Conservation (phyloP, 2,888 invertebrate genomes). For the Hypomecis punctinalis region DNA sequence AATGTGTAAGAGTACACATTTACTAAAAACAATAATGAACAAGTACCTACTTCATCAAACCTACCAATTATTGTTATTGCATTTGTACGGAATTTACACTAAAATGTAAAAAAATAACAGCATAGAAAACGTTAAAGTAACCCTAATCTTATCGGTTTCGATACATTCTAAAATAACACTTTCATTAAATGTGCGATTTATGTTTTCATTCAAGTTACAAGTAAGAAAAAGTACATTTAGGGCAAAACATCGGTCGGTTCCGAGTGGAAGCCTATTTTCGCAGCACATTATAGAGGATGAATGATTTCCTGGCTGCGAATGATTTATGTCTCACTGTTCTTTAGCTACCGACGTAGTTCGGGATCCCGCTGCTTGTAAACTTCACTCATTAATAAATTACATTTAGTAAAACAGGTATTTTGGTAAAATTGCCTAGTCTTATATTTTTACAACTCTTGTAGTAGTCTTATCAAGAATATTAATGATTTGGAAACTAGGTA, state of each 20-base stretch:
- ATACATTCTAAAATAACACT: background rate
- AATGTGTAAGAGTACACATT: background rate
- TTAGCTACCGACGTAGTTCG: conserved; percentile 44
- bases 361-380: conserved; percentile 11
- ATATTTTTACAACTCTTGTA: too few species aligned
- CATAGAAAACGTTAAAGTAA: too few species aligned
- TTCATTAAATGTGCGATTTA: conserved; percentile 41
- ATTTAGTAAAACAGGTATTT: background rate
- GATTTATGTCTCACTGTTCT: conserved; percentile 75
- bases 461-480: too few species aligned
- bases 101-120: too few species aligned
- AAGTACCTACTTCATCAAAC: too few species aligned
- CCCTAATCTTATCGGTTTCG: too few species aligned
- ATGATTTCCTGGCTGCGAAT: conserved; percentile 82
- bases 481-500: too few species aligned
- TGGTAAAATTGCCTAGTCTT: background rate
- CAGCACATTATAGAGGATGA: conserved; percentile 83
- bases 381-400: background rate
- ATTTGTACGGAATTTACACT: too few species aligned
- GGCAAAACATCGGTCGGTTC: conserved; percentile 64
- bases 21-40: background rate
- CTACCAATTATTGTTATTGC: too few species aligned
- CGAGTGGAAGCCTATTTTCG: conserved; percentile 82
- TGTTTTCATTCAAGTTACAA: conserved; percentile 60
- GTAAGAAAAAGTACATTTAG: conserved; percentile 54